Base-by-base conservation (phyloP, 2,888 invertebrate genomes). In the Oscheius myriophilus region DNA sequence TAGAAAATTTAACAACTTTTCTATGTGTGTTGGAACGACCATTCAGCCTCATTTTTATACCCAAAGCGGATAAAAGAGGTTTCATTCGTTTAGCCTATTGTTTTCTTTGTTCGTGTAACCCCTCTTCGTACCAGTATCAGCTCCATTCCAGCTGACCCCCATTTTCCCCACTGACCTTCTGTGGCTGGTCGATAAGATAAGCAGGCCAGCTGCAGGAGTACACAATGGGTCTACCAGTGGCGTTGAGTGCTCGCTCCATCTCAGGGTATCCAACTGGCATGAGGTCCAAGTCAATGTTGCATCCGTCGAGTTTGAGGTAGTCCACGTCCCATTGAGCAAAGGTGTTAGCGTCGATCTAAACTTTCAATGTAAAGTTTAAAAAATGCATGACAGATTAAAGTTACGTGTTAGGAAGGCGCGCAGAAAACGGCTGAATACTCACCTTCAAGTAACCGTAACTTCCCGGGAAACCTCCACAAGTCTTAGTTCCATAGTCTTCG, bases 131-230 rank as follows among this genome's bases (percentile, higher is more conserved):
- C 33, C 33, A 9, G 4, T 6, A 33, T 6, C 3, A 33, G 33
- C 33, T 9, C 33, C 33, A 6, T 33, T 33, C 9, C 33, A 33
- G 33, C 9, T 33, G 9, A 33, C 33, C 33, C 33, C 33, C 33
- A 33, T 33, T 33, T 33, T 33, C 33, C n/a, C 33, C 33, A 33
- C 33, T 33, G 33, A 76, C 75, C 23, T 73, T 58, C 33, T 81
- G 69, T 25, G 82, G 83, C 33, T 81, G 78, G 62, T 81, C 73
- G 61, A 81, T 78, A 14, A 85, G 66, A 87, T 98, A 98, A 57
- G 95, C 95, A 0, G 97, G 97, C 97, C 96, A 97, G 88, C 94
- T 95, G 89, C 97, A 98, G 0, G 95, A 94, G 88, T 95, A 97
- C 63, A 96, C 91, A 92, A 98, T 97, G 16, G 92, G 91, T 39